Percentiles rank a stretch among this genome's conserved stretches.
Evolutionary conservation across 1,140 invertebrate species (phyloP).

Genomic region (Centruroides sculpturatus): DNA sequence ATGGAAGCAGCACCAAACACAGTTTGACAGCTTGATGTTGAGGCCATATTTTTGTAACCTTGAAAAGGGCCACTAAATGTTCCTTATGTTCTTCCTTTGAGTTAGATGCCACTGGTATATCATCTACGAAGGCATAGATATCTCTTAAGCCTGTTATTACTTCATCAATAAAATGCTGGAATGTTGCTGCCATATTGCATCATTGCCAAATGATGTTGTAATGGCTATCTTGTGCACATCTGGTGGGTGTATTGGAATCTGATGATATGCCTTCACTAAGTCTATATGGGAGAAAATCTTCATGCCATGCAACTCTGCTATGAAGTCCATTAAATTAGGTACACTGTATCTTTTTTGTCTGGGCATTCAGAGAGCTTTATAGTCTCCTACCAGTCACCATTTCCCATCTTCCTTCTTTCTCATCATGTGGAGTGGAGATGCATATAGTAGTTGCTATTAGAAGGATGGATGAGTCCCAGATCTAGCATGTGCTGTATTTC

Average conservation of each 20-base stretch:
- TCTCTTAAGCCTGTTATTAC: conserved; percentile 19
- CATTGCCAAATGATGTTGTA: conserved; percentile 18
- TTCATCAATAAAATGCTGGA: conserved; percentile 15
- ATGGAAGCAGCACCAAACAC: neutral
- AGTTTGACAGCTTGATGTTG: conserved; percentile 19
- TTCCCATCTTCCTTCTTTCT: conserved; percentile 16
- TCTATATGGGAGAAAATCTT: conserved; percentile 17
- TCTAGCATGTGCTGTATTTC: conserved; percentile 11
- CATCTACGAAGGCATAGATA: conserved; percentile 34
- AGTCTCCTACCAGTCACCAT: conserved; percentile 20
- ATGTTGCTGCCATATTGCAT: conserved; percentile 21
- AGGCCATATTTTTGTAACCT: conserved; percentile 21
- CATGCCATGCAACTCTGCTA: neutral
- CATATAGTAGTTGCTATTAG: conserved; percentile 5
- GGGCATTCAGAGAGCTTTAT: conserved; percentile 19
- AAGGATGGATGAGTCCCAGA: conserved; percentile 10
- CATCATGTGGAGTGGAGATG: conserved; percentile 21
- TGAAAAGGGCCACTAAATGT: conserved; percentile 26
- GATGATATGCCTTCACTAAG: conserved; percentile 17
- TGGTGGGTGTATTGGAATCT: conserved; percentile 11
- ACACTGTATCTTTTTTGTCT: conserved; percentile 19
- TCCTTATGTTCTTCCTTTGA: conserved; percentile 23
- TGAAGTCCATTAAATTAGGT: conserved; percentile 19
- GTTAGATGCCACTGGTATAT: conserved; percentile 33
- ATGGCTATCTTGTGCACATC: conserved; percentile 18